Percentiles rank a stretch among this genome's conserved stretches.
Conservation (phyloP, 2,113 vertebrate genomes). For the Motacilla tschutschensis region DNA sequence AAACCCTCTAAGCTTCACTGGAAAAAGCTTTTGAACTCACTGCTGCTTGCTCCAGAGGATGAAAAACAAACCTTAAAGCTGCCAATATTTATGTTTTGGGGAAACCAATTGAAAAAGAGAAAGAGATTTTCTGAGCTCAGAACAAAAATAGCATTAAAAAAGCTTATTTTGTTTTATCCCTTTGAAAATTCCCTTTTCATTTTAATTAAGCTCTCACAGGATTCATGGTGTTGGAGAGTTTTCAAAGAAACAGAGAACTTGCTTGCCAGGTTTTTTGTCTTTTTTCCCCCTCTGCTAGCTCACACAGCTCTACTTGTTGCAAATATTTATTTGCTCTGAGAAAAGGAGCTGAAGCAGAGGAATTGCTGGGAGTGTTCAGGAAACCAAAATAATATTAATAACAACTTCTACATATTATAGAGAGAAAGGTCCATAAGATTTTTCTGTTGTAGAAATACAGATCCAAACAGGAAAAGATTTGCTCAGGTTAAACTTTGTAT, state of each 20-base stretch:
- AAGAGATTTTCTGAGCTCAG: constrained; percentile 16
- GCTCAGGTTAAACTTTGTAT: neutral
- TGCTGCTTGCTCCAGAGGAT: constrained; percentile 39
- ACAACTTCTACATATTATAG: neutral
- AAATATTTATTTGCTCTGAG: constrained; percentile 24
- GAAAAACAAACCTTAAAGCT: constrained; percentile 34
- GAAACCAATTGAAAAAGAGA: constrained; percentile 1
- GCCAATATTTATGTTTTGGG: constrained; percentile 47
- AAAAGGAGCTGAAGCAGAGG: neutral
- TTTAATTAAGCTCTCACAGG: constrained; percentile 54
- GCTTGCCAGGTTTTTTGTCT: constrained; percentile 10
- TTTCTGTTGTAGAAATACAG: neutral
- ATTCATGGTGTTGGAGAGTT: constrained; percentile 49
- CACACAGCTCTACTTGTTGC: constrained; percentile 36
- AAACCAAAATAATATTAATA: constrained; percentile 47
- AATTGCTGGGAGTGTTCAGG: neutral
- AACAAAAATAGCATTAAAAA: constrained; percentile 41
- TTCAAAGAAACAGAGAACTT: constrained; percentile 48
- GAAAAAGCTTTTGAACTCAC: constrained; percentile 55
- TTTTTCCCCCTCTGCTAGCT: neutral
- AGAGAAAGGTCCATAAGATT: neutral
- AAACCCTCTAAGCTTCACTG: constrained; percentile 26
- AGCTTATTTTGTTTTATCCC: constrained; percentile 45
- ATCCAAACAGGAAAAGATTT: neutral
- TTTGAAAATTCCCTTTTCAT: constrained; percentile 49